Conservation (phyloP, 2,797 vertebrate genomes). For the Alfaro cultratus region DNA sequence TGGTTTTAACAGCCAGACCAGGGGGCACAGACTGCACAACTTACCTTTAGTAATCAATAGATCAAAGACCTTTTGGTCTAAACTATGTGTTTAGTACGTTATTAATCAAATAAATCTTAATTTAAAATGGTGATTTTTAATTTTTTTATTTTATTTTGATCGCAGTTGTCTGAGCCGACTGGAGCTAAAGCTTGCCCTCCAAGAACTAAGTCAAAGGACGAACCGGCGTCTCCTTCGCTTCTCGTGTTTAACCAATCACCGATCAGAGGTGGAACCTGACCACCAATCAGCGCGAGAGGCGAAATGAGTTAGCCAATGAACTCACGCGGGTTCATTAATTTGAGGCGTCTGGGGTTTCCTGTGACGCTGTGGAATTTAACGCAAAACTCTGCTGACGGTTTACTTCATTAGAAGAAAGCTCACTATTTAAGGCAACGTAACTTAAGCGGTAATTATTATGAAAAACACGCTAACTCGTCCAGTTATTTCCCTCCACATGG, state of each 20-base stretch:
- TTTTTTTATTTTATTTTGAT: neutral
- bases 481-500: neutral
- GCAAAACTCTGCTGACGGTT: neutral
- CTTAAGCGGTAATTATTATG: neutral
- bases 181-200: slow-evolving; percentile 56
- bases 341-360: slow-evolving; percentile 52
- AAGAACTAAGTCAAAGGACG: slow-evolving; percentile 62
- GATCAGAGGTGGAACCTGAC: neutral
- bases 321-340: slow-evolving; percentile 8
- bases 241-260: slow-evolving; percentile 19
- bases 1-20: neutral
- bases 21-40: slow-evolving; percentile 44
- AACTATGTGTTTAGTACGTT: neutral
- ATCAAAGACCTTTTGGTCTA: slow-evolving; percentile 28
- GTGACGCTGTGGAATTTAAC: slow-evolving; percentile 40
- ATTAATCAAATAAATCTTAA: neutral
- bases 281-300: neutral
- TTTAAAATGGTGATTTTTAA: neutral
- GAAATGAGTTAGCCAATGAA: slow-evolving; percentile 54
- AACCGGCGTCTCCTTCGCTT: neutral
- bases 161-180: no score
- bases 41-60: slow-evolving; percentile 51
- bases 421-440: neutral
- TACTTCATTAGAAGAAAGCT: neutral
- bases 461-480: neutral